Base-by-base conservation (phyloP, 1,140 invertebrate genomes). In the Magallana ariakensis region DNA sequence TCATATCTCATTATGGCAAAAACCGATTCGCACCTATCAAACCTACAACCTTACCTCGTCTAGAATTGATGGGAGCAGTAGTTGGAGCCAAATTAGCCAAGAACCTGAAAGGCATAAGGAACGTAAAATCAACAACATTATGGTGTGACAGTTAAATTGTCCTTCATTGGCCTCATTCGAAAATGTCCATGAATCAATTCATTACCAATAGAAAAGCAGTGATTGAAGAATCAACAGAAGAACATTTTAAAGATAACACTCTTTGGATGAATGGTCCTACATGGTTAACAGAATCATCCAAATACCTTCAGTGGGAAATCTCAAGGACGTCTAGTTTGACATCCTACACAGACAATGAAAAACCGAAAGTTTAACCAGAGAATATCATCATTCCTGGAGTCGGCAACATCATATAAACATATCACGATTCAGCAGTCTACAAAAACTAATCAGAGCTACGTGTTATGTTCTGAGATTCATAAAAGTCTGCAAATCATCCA, bases 61-160 rank as follows among this genome's bases (percentile, higher is more conserved):
- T 53, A 9, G 80, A 81, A 53, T 54, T 81, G 15, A 81, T 55
- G 80, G 33, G 33, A 81, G 33, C 33, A 81, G 9, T 90, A 13
- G 75, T 83, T 60, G 87, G 85, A 53, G 80, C 88, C 16, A 62
- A 85, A 80, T 82, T 89, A 75, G 86, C 83, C 5, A 88, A 13
- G 53, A 83, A 89, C 58, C 55, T 87, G 22, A 75, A 26, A 80
- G 53, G 57, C 16, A 75, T 60, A 83, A 19, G 55, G 60, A 26
- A 82, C 84, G 56, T 85, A 15, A 54, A 26, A 22, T n/a, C 19
- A 62, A 55, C 16, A 58, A 16, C 11, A 3, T 13, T 13, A 13
- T 58, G 3, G n/a, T 46, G 16, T 13, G 55, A 83, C 22, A 56
- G 53, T 83, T 53, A 56, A 54, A 57, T 57, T 16, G 46, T 56